These are phyloP conservation scores for Drosophila eohydei DNA, from an alignment of 2,888 invertebrate species.

Conservation along the genomic window DNA sequence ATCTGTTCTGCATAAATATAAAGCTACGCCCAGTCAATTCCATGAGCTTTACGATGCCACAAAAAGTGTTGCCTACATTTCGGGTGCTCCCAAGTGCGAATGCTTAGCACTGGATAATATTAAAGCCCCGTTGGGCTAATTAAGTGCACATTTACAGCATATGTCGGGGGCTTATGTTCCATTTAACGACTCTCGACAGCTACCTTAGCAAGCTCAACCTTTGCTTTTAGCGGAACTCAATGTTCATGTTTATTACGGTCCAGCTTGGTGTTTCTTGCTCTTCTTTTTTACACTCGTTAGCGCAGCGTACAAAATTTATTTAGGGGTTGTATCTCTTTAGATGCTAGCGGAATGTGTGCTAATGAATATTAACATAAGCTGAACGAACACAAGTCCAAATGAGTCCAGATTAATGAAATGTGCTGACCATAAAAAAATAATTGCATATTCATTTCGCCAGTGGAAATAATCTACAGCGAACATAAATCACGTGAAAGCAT, in stretches of 20 bases:
- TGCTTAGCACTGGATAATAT: slow-evolving; percentile 33
- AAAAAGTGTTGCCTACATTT: slow-evolving; percentile 56
- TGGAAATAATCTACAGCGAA: not conserved
- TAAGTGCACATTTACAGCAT: slow-evolving; percentile 55
- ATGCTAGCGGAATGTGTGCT: not conserved
- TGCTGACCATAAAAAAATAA: slow-evolving; percentile 21
- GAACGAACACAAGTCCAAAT: slow-evolving; percentile 25
- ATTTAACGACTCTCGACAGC: slow-evolving; percentile 45
- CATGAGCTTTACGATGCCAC: slow-evolving; percentile 34
- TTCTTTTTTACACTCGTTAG: slow-evolving; percentile 3
- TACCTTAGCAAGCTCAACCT: slow-evolving; percentile 27
- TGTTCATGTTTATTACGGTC: slow-evolving; percentile 36
- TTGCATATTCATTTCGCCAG: slow-evolving; percentile 28
- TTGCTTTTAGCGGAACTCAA: slow-evolving; percentile 26
- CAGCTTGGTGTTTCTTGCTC: slow-evolving; percentile 9
- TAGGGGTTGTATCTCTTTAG: slow-evolving; percentile 1
- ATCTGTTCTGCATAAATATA: not conserved
- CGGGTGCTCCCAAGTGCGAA: slow-evolving; percentile 23
- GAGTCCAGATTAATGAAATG: slow-evolving; percentile 34
- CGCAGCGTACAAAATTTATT: slow-evolving; percentile 30
- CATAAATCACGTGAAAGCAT: not conserved
- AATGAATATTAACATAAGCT: slow-evolving; percentile 50
- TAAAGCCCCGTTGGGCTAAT: slow-evolving; percentile 54
- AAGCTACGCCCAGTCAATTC: slow-evolving; percentile 34
- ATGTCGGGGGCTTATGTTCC: slow-evolving; percentile 47